phyloP scores from a whole-genome alignment of 1,140 invertebrate genomes.

The Zeugodacus cucurbitae region DNA sequence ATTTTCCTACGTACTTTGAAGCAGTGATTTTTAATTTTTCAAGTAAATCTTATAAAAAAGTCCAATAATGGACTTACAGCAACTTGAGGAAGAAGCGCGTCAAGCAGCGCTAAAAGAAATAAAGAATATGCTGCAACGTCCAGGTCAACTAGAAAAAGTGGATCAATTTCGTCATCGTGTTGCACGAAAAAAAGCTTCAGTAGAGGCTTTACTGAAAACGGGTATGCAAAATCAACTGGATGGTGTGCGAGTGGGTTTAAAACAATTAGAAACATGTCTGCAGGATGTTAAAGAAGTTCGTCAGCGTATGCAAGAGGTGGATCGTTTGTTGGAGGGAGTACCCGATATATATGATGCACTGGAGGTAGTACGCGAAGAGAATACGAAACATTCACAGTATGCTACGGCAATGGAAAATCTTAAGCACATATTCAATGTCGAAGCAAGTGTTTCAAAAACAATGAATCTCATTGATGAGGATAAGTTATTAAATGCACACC shows the following conservation, averaged over 20 bases:
- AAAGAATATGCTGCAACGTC: conserved; percentile 92
- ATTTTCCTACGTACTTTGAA: neutral
- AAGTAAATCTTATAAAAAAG: neutral
- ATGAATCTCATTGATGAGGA: conserved; percentile 94
- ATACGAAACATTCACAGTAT: conserved; percentile 93
- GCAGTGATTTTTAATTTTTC: neutral
- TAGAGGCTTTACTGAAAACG: conserved; percentile 97
- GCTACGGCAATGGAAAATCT: conserved; percentile 98
- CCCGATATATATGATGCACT: conserved; percentile 81
- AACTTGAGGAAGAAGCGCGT: conserved; percentile 87
- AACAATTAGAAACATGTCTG: conserved; percentile 85
- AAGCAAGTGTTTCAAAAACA: conserved; percentile 95
- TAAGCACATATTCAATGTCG: conserved; percentile 98
- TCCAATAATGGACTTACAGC: conserved; percentile 77
- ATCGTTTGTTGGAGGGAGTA: conserved; percentile 72
- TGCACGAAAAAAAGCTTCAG: conserved; percentile 88
- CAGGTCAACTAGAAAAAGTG: conserved; percentile 95
- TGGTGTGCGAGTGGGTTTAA: conserved; percentile 93
- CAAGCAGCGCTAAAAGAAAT: conserved; percentile 89
- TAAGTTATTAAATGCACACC: conserved; percentile 93
- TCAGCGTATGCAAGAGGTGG: conserved; percentile 77
- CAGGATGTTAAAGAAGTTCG: conserved; percentile 86
- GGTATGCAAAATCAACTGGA: conserved; percentile 98
- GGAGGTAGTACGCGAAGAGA: conserved; percentile 89
- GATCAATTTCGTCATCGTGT: conserved; percentile 70